Conservation (phyloP, 1,140 invertebrate genomes). For the Himalopsyche phryganea region DNA sequence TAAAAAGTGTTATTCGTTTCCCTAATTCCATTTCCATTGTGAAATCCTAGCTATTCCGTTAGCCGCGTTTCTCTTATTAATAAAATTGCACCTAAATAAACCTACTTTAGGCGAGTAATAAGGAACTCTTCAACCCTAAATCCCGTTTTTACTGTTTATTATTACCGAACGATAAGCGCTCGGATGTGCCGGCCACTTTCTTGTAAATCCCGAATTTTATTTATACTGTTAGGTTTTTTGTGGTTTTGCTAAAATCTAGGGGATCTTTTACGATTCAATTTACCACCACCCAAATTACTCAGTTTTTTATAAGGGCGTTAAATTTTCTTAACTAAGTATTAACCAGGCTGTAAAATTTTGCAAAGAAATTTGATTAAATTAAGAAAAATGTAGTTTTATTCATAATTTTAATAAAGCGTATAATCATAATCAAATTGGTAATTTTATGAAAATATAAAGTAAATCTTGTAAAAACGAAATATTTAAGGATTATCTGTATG, state of each 20-base stretch:
- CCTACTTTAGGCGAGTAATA: conserved; percentile 22
- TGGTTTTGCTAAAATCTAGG: neutral
- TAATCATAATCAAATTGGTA: no score
- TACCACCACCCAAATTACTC: neutral
- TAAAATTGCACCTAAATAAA: conserved; percentile 34
- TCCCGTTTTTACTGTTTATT: conserved; percentile 33
- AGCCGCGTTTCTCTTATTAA: conserved; percentile 29
- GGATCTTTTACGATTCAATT: neutral
- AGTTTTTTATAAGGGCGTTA: neutral
- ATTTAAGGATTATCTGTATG: no score
- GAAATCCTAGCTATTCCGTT: conserved; percentile 9
- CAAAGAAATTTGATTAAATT: no score
- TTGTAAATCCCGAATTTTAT: conserved; percentile 32
- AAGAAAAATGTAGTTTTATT: no score
- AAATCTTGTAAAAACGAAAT: no score
- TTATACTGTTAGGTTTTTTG: conserved; percentile 31
- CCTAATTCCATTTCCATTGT: conserved; percentile 29
- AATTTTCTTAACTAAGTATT: no score
- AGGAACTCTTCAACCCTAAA: conserved; percentile 19
- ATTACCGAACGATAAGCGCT: conserved; percentile 19
- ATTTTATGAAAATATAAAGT: no score
- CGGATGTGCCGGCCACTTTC: conserved; percentile 11
- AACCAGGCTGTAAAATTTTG: no score
- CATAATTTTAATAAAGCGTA: no score
- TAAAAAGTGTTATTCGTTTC: conserved; percentile 33